Evolutionary conservation across 2,113 vertebrate species (phyloP).

Genomic region (Anarhynchus alexandrinus): DNA sequence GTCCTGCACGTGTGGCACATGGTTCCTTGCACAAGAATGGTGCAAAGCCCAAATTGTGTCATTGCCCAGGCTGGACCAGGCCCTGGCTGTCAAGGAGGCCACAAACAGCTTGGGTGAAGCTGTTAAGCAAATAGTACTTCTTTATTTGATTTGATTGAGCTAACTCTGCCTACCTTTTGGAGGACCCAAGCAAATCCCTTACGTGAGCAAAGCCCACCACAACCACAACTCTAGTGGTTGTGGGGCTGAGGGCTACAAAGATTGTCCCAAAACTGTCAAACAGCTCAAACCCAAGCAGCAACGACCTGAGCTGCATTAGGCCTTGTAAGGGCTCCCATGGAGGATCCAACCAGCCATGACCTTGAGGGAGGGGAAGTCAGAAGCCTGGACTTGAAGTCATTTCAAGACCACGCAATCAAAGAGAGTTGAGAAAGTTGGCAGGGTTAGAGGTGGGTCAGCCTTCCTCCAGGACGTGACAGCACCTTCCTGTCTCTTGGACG

Average conservation of each 20-base stretch:
- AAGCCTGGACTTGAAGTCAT: background rate
- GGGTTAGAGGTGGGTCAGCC: background rate
- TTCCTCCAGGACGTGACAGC: background rate
- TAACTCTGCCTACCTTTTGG: background rate
- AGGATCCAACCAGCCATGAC: background rate
- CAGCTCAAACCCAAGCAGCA: background rate
- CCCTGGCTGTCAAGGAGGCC: background rate
- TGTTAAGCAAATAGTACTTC: background rate
- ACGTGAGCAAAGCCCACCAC: background rate
- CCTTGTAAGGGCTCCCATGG: background rate
- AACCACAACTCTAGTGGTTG: background rate
- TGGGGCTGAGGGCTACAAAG: background rate
- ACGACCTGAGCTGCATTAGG: background rate
- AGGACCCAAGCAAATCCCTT: background rate
- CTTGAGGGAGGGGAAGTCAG: background rate
- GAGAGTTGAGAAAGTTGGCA: background rate
- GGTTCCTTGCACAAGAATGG: background rate
- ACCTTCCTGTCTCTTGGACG: background rate
- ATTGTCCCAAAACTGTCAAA: background rate
- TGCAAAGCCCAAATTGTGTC: background rate
- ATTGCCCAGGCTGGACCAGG: background rate
- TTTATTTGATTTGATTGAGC: background rate
- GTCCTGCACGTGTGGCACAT: accelerated
- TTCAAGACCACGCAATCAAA: background rate
- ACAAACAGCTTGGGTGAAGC: background rate